phyloP scores from a whole-genome alignment of 2,888 invertebrate genomes.

The Acronicta psi region DNA sequence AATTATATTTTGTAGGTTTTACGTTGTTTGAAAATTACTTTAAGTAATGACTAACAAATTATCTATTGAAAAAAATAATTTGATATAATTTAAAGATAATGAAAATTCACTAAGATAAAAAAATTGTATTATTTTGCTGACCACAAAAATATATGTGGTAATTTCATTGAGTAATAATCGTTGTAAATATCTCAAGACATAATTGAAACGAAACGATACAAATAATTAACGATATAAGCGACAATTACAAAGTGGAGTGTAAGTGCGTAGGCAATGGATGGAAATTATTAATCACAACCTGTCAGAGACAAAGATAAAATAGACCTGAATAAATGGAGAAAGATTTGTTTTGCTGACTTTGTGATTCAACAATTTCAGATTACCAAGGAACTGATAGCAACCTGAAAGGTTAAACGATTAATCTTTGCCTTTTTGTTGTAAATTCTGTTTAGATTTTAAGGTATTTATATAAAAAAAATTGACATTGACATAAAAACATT shows the following conservation, averaged over 20 bases:
- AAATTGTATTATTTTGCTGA: background rate
- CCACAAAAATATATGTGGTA: constrained; percentile 15
- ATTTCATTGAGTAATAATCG: constrained; percentile 48
- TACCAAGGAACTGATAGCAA: constrained; percentile 28
- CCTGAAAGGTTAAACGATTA: constrained; percentile 7
- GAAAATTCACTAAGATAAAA: background rate
- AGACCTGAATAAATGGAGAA: constrained; percentile 50
- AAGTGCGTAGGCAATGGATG: constrained; percentile 56
- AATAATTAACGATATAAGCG: constrained; percentile 58
- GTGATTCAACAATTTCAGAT: constrained; percentile 51
- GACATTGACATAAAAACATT: too few species aligned
- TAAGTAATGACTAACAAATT: constrained; percentile 18
- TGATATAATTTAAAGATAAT: background rate
- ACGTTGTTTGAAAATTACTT: too few species aligned
- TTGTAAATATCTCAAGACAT: constrained; percentile 46
- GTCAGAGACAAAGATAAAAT: constrained; percentile 54
- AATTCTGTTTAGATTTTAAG: background rate
- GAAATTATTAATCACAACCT: constrained; percentile 54
- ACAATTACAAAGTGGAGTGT: constrained; percentile 58
- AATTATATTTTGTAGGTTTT: too few species aligned
- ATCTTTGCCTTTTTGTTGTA: background rate
- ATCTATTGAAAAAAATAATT: background rate
- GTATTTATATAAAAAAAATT: background rate
- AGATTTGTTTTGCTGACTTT: constrained; percentile 53
- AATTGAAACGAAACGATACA: constrained; percentile 55